Evolutionary conservation across 2,888 invertebrate genomes (phyloP), one percentile per base, ranked within the genome.

Genomic region (Cryptosula pallasiana): DNA sequence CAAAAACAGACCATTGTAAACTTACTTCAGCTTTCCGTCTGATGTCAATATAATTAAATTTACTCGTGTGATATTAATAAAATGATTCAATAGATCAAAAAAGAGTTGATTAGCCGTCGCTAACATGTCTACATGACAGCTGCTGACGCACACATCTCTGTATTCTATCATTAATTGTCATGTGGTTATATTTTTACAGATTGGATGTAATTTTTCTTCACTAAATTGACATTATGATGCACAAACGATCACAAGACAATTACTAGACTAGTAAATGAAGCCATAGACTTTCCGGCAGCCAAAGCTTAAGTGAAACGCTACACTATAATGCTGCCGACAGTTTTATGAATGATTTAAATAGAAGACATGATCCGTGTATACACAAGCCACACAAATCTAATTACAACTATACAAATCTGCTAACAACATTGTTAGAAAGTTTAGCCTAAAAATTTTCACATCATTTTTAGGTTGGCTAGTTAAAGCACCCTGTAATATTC

Each of bases 41-140:
- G 45, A 45, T 45, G 45, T 45, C 45, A 45, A 45, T 5, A 45
- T 45, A 45, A 45, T 45, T 45, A 20, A 45, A 45, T 45, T 45
- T 45, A 20, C 20, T 45, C 5, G 20, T 20, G 20, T 45, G 45
- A 45, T 45, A 45, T 5, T 45, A 45, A 45, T 45, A 45, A 45
- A 45, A 45, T 63, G 63, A 63, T 63, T 63, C 63, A 63, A 63
- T 32, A 63, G 29, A 25, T 63, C 63, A 63, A 63, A 63, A 27
- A 63, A 5, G n/a, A 2, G 32, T 13, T 5, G 9, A 45, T 45
- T 45, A 45, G 45, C 45, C 45, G 20, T 20, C 20, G 45, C 45
- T 45, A 13, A 45, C 20, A 5, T 45, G 45, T 20, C 45, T 45
- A 20, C 45, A 45, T 45, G 20, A 45, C 5, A 13, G 20, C 5